A percentile compares a stretch with the other conserved stretches of the same genome.
phyloP scores from a whole-genome alignment of 2,888 invertebrate genomes.

The Acholoe squamosa region DNA sequence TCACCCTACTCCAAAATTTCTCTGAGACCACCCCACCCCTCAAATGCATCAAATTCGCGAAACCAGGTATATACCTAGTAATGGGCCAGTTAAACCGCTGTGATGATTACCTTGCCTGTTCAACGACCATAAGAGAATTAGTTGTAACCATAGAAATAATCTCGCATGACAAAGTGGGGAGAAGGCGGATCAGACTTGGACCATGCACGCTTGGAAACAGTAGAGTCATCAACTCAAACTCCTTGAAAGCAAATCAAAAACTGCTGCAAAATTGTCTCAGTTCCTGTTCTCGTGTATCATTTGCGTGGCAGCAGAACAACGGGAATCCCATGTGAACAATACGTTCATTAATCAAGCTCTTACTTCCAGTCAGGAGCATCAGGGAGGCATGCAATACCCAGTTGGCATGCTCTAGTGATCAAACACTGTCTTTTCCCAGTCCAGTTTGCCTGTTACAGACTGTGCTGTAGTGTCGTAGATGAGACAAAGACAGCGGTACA shows the following conservation, averaged over 20 bases:
- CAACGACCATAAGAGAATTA: neutral
- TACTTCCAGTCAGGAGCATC: neutral
- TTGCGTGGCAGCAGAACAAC: neutral
- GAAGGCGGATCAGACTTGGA: neutral
- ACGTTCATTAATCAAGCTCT: neutral
- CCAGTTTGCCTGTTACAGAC: too few relatives aligned
- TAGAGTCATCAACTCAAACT: neutral
- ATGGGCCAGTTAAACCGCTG: neutral
- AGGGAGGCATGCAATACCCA: too few relatives aligned
- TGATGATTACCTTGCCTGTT: neutral
- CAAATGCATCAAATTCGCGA: too few relatives aligned
- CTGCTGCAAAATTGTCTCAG: neutral
- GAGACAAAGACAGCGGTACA: too few relatives aligned
- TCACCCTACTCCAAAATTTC: too few relatives aligned
- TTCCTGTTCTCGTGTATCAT: neutral
- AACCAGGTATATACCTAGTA: too few relatives aligned
- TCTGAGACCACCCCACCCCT: too few relatives aligned
- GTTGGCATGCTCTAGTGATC: too few relatives aligned
- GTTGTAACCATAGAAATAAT: neutral
- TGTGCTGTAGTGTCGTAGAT: too few relatives aligned
- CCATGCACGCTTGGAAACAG: constrained; percentile 12
- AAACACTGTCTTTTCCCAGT: too few relatives aligned
- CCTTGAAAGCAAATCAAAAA: neutral
- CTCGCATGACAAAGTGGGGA: constrained; percentile 17
- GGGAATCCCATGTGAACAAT: constrained; percentile 16